phyloP scores from a whole-genome alignment of 2,797 vertebrate species.

The Limnodromus scolopaceus region DNA sequence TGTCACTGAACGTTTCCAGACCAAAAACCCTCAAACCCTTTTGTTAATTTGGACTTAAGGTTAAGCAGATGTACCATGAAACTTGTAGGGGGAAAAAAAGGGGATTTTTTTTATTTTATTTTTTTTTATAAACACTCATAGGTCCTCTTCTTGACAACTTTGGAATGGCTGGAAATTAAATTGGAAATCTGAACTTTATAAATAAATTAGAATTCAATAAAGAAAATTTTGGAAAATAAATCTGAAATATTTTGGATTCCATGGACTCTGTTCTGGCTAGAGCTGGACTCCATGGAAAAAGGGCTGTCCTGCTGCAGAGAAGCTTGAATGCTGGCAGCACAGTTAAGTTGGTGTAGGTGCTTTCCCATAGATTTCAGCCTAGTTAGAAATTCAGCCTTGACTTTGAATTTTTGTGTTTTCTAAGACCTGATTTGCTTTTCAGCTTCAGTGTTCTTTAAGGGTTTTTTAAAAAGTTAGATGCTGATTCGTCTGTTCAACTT shows the following conservation, averaged over 20 bases:
- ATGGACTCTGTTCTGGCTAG: not conserved
- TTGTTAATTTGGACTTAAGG: not conserved
- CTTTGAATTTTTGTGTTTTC: not conserved
- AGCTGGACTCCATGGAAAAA: not conserved
- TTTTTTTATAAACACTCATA: not conserved
- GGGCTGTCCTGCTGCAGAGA: not conserved
- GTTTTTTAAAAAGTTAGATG: not conserved
- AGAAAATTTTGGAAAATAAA: not conserved
- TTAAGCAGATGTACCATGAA: not conserved
- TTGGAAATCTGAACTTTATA: not conserved
- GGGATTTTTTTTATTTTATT: no score
- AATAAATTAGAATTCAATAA: not conserved
- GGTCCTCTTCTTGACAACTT: not conserved
- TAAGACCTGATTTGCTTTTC: not conserved
- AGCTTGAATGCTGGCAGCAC: not conserved
- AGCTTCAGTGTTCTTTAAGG: not conserved
- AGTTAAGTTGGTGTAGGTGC: not conserved
- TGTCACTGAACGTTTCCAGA: not conserved
- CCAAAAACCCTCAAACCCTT: not conserved
- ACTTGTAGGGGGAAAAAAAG: fast-evolving
- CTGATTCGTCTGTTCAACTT: not conserved
- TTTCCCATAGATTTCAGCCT: not conserved
- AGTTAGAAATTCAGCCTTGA: not conserved
- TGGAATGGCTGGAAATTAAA: not conserved
- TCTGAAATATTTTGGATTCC: not conserved